Base-by-base conservation (phyloP, 2,888 invertebrate species). In the Papilio gigon region DNA sequence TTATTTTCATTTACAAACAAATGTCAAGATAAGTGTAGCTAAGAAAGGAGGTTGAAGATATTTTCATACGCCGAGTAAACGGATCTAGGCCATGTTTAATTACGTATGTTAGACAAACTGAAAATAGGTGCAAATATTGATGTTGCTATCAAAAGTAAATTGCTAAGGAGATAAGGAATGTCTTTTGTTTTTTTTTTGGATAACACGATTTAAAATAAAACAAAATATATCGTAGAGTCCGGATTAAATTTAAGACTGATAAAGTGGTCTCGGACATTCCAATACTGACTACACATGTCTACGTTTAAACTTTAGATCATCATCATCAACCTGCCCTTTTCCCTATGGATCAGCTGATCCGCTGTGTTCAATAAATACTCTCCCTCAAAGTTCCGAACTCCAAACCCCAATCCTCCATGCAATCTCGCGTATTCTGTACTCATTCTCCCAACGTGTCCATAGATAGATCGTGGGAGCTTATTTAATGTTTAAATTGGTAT, bases 11-110 rank as follows among this genome's bases (percentile, higher is more conserved):
- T n/a, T 33, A 20, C 42, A 17, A 30, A 42, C 14, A 20, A 20
- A 53, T 40, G 25, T 33, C 58, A 30, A 63, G 33, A 14, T 25
- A 33, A 44, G 20, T 44, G 11, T 56, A 20, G 40, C 27, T 17
- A 12, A 44, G 47, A 60, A 66, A 66, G 22, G 59, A 59, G 66
- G 66, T 66, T 56, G 47, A 33, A 27, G 44, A 35, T 60, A 66
- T 66, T 60, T 59, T 66, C 59, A 47, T 20, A 20, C 40, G 22
- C 11, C 27, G 33, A 33, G 66, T 50, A 60, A 66, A 20, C 30
- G 42, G 42, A 62, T 22, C 33, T 53, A 42, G 53, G 37, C 30
- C 61, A 53, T 27, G 50, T 59, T 25, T 44, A 6, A 53, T 61
- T 61, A 40, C 50, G 27, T 56, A 27, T 40, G 40, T 56, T 40